Conservation (phyloP, 2,797 vertebrate species). For the Luscinia luscinia region DNA sequence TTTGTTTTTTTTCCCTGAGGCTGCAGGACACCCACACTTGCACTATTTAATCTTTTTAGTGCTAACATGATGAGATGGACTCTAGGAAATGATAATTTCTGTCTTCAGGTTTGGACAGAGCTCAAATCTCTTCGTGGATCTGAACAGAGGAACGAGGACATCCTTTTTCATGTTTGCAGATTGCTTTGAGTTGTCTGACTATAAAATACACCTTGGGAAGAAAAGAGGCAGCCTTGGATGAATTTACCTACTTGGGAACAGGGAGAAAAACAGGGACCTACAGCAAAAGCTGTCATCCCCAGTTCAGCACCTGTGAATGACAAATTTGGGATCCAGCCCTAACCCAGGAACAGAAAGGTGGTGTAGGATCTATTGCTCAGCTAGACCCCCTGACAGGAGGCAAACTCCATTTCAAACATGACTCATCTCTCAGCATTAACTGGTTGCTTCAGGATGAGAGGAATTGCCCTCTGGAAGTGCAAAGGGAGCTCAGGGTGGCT, state of each 20-base stretch:
- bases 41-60: not conserved
- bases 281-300: not conserved
- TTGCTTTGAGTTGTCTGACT: not conserved
- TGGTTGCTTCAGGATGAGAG: not conserved
- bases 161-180: not conserved
- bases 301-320: not conserved
- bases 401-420: not conserved
- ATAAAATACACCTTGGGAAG: not conserved
- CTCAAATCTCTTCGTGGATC: not conserved
- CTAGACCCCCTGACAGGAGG: not conserved
- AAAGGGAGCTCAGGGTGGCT: not conserved
- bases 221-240: not conserved
- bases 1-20: not conserved
- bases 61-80: not conserved
- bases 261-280: not conserved
- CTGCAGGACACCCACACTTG: not conserved
- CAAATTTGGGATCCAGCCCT: not conserved
- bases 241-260: not conserved
- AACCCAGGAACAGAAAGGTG: not conserved
- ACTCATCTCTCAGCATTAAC: not conserved
- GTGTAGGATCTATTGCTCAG: not conserved
- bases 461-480: slow-evolving; percentile 1
- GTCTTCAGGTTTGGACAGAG: not conserved
- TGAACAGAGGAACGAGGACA: not conserved
- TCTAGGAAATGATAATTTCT: not conserved